Base-by-base conservation (phyloP, 92 coral and sea anemone species). In the Bergia puertoricense region DNA sequence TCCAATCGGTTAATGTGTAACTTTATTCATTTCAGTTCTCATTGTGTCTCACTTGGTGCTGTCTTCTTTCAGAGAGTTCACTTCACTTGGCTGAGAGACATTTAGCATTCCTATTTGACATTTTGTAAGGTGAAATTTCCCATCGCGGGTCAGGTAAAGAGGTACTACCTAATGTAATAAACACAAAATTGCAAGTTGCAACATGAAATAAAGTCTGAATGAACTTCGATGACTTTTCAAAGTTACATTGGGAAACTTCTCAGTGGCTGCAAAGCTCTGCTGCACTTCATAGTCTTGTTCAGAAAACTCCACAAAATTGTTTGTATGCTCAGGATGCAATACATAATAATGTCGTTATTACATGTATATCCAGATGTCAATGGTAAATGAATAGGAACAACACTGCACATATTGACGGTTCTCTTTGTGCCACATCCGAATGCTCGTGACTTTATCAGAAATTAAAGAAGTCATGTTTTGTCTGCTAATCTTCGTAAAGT, bases 91-190 rank as follows among this genome's bases (percentile, higher is more conserved):
- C 79, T 1, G 87, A 84, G 87, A 84, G 87, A 84, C 87, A 84
- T 84, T 84, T 69, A 84, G 87, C 87, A 83, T 84, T 84, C 87
- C 87, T 84, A 84, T 84, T 84, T 84, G 87, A 14, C 87, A 84
- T 84, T 84, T 84, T 84, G 87, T 84, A 84, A 84, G 79, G 87
- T 84, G 77, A 72, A 84, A 84, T 46, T 84, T 84, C 79, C 87
- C 79, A 84, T 72, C 87, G 43, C 41, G 79, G 87, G 87, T 67
- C 87, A 84, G 87, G 87, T 84, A 84, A 84, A 71, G 77, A 84
- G 79, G 87, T 84, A 84, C 57, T 71, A 84, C 79, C 87, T 48
- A 71, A 84, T 68, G 14, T 68, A 66, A 54, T 84, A 84, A 84
- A 72, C 79, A 37, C 87, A 48, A 84, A 84, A 84, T 82, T 84